Evolutionary conservation across 2,113 vertebrate genomes (phyloP).

Genomic region (Channa maculata): DNA sequence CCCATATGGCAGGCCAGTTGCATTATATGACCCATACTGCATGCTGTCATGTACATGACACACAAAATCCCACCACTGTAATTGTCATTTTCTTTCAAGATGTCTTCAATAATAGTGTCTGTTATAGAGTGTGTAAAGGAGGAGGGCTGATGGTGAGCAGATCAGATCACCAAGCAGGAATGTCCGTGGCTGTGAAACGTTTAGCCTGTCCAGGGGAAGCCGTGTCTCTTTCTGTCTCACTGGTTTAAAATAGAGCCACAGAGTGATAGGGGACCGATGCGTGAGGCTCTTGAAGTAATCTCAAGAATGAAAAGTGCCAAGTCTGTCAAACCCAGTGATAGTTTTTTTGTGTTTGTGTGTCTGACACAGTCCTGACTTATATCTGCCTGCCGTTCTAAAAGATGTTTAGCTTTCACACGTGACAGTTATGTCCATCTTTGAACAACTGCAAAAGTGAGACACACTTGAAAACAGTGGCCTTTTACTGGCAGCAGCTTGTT

Average conservation of each 20-base stretch:
- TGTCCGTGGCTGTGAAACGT: slow-evolving; percentile 56
- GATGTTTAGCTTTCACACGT: slow-evolving; percentile 24
- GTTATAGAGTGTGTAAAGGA: slow-evolving; percentile 9
- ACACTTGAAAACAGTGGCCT: slow-evolving; percentile 13
- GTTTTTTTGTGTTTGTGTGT: slow-evolving; percentile 1
- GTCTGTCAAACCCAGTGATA: background rate
- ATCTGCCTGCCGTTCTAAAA: slow-evolving; percentile 15
- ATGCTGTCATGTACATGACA: slow-evolving; percentile 47
- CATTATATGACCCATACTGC: slow-evolving; percentile 38
- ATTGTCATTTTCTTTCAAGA: slow-evolving; percentile 44
- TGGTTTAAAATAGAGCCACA: slow-evolving; percentile 52
- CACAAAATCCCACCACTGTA: slow-evolving; percentile 24
- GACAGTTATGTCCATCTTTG: slow-evolving; percentile 13
- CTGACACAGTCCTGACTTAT: slow-evolving; percentile 14
- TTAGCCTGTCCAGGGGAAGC: slow-evolving; percentile 36
- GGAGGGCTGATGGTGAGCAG: slow-evolving; percentile 17
- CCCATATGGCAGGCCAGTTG: slow-evolving; percentile 49
- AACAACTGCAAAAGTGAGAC: slow-evolving; percentile 8
- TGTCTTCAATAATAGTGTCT: slow-evolving; percentile 50
- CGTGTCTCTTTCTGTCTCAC: slow-evolving; percentile 44
- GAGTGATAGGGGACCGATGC: slow-evolving; percentile 33
- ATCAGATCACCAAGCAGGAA: slow-evolving; percentile 62
- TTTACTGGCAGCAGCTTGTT: slow-evolving; percentile 5
- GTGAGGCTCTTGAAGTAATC: slow-evolving; percentile 47
- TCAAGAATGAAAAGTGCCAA: slow-evolving; percentile 55